Percentiles rank a stretch among this genome's conserved stretches.
Evolutionary conservation across 2,888 invertebrate genomes (phyloP).

Genomic region (Ligdia adustata): DNA sequence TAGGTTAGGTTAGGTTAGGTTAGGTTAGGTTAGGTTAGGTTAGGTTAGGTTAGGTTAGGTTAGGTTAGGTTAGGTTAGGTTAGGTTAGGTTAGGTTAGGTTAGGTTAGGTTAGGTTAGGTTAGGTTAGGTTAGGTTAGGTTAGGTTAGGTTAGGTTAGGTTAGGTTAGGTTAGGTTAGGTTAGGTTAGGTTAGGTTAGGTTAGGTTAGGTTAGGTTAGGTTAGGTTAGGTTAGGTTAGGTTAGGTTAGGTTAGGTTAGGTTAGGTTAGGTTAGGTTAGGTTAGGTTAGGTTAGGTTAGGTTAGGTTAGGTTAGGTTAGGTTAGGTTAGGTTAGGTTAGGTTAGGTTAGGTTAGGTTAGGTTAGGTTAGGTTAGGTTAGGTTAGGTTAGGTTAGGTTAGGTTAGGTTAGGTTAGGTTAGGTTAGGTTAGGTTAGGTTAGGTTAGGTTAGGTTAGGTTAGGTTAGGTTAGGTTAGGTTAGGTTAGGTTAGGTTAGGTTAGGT

Average conservation of each 20-base stretch:
- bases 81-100: neutral
- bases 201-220: neutral
- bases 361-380: conserved; percentile 31
- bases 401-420: conserved; percentile 34
- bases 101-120: neutral
- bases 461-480: conserved; percentile 33
- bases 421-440: conserved; percentile 34
- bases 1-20: neutral
- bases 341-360: conserved; percentile 24
- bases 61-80: neutral
- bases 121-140: neutral
- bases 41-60: neutral
- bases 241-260: conserved; percentile 25
- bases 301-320: conserved; percentile 27
- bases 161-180: neutral
- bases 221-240: conserved; percentile 16
- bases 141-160: neutral
- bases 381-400: conserved; percentile 31
- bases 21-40: neutral
- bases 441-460: conserved; percentile 31
- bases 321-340: conserved; percentile 23
- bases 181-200: neutral
- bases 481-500: conserved; percentile 33
- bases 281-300: conserved; percentile 27
- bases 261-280: conserved; percentile 26